phyloP scores from a whole-genome alignment of 2,888 invertebrate species.

The Cylloceria caligata region DNA sequence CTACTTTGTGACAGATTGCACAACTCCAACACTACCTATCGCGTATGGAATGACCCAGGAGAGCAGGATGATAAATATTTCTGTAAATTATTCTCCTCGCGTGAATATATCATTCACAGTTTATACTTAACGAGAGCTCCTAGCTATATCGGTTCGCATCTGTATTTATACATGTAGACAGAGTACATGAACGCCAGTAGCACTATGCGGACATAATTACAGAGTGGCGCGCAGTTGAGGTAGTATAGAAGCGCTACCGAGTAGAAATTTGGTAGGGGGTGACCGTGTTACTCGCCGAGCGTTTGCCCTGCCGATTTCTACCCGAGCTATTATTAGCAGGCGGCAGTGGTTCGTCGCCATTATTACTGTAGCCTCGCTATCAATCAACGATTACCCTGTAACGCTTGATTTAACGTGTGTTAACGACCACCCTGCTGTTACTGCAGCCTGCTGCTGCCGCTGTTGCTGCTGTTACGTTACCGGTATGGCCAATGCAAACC shows the following conservation, averaged over 20 bases:
- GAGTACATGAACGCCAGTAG: conserved; percentile 44
- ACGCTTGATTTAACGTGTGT: conserved; percentile 71
- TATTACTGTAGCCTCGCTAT: conserved; percentile 65
- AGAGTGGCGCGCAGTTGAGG: conserved; percentile 56
- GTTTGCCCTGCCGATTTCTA: conserved; percentile 34
- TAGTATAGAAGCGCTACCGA: conserved; percentile 10
- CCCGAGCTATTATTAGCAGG: conserved; percentile 58
- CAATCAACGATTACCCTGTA: conserved; percentile 67
- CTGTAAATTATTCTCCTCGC: background rate
- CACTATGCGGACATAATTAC: conserved; percentile 57
- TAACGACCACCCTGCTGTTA: conserved; percentile 60
- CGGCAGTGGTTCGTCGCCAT: conserved; percentile 49
- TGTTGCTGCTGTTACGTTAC: conserved; percentile 35
- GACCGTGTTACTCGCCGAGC: conserved; percentile 26
- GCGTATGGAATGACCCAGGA: background rate
- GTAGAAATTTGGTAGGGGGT: conserved; percentile 18
- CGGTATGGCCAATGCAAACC: conserved; percentile 49
- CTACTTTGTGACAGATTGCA: background rate
- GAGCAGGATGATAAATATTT: background rate
- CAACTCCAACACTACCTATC: background rate
- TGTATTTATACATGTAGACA: conserved; percentile 40
- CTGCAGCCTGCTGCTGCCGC: conserved; percentile 38
- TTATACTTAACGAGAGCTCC: conserved; percentile 34
- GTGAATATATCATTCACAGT: conserved; percentile 31
- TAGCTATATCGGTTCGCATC: conserved; percentile 17